Evolutionary conservation across 2,113 vertebrate species (phyloP), one percentile per base, ranked within the genome.

Genomic region (Nannobrachium achirus): DNA sequence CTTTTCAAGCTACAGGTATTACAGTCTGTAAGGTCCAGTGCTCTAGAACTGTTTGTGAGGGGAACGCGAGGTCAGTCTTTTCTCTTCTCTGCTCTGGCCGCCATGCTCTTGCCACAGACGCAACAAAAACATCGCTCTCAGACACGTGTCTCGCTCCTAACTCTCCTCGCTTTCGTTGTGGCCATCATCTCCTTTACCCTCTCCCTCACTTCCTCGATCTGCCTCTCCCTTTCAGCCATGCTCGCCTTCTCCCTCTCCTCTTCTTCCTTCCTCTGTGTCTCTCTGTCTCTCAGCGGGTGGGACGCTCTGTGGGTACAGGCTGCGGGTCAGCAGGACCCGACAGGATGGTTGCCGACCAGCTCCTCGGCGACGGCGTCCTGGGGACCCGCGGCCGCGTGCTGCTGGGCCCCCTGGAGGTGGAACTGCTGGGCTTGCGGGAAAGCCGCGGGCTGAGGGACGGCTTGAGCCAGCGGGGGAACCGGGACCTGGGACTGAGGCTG

Each of bases 341-440:
- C 50, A 0, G 76, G 63, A 52, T 83, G 71, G 10, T 90, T 88
- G 0, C 89, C 59, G 0, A 86, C 79, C 73, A 78, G 80, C 4
- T 95, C 94, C 0, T 95, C 95, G 0, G 90, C 88, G 73, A 93
- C 89, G 78, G 91, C 81, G n/a, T 94, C 91, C 67, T 93, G 77
- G 42, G 80, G 71, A 42, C 69, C 75, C 20, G 78, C 68, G 2
- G 76, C 82, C 75, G 66, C 76, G 68, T 83, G 85, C 64, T 87
- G 88, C 79, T 84, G 85, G 66, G 64, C 72, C 58, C 81, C 85
- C 66, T 81, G 88, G 49, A 64, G 40, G 6, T 82, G 82, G 16
- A 42, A 44, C 65, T 74, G 83, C 7, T 81, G 6, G 4, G 89
- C 82, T 0, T 89, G 85, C 39, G 74, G 61, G 0, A 94, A 94